Percentiles rank a stretch among this genome's conserved stretches.
These are phyloP conservation scores for Drosophila sechellia DNA, from an alignment of 1,140 invertebrate genomes.

Conservation along the genomic window DNA sequence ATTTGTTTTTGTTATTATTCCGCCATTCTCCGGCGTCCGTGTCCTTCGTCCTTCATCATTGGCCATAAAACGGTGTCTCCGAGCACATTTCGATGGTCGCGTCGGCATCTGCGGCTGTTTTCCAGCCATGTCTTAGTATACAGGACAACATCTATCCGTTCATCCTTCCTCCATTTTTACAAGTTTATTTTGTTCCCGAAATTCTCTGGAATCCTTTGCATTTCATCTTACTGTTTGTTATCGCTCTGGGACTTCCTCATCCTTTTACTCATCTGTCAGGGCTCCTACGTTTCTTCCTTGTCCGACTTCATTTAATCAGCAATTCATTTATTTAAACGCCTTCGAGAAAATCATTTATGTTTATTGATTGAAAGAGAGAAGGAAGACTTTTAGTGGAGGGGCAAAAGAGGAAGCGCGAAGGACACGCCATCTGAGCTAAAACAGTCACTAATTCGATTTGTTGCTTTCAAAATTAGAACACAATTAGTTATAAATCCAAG, in stretches of 20 bases:
- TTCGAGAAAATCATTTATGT: conserved; percentile 39
- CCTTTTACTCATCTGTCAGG: conserved; percentile 2
- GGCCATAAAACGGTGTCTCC: conserved; percentile 73
- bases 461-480: conserved; percentile 45
- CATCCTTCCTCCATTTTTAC: conserved; percentile 41
- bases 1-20: conserved; percentile 80
- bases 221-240: conserved; percentile 39
- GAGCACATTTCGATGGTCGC: conserved; percentile 62
- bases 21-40: conserved; percentile 45
- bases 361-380: conserved; percentile 55
- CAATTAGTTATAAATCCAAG: conserved; percentile 46
- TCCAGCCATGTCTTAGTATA: conserved; percentile 48
- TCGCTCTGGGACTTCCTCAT: conserved; percentile 32
- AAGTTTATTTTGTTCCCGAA: conserved; percentile 72
- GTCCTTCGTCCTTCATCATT: conserved; percentile 44
- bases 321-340: conserved; percentile 75
- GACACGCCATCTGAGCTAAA: conserved; percentile 15
- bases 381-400: background rate
- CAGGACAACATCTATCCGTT: conserved; percentile 9
- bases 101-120: too few species aligned
- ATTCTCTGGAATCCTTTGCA: conserved; percentile 57
- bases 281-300: conserved; percentile 6
- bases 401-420: background rate
- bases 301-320: conserved; percentile 67
- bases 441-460: conserved; percentile 58